A percentile compares a stretch with the other conserved stretches of the same genome.
Conservation (phyloP, 2,888 invertebrate species). For the Chalcosyrphus nemorum region DNA sequence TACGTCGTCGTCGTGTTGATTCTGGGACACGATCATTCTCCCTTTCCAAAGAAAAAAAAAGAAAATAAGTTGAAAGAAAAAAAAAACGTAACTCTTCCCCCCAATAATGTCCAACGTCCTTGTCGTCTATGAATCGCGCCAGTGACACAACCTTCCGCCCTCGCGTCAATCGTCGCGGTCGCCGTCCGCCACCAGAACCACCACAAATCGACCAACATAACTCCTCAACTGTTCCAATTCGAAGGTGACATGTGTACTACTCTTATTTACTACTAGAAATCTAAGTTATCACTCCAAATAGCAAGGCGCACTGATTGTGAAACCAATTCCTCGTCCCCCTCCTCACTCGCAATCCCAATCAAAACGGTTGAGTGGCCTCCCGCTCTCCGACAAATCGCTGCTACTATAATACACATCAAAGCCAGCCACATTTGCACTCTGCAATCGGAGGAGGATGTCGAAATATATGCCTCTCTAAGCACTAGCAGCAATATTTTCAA, state of each 20-base stretch:
- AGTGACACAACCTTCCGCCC: slow-evolving; percentile 61
- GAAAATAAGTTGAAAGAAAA: no score
- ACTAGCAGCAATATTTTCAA: slow-evolving; percentile 52
- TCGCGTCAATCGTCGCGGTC: slow-evolving; percentile 60
- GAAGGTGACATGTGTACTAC: slow-evolving; percentile 62
- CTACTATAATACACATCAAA: slow-evolving; percentile 66
- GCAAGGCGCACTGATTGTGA: slow-evolving; percentile 60
- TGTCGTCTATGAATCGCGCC: slow-evolving; percentile 59
- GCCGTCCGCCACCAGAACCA: slow-evolving; percentile 20
- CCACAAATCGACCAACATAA: slow-evolving; percentile 39
- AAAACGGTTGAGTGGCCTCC: slow-evolving; percentile 66
- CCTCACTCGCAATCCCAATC: no score
- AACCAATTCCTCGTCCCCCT: slow-evolving; percentile 65
- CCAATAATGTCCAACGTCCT: slow-evolving; percentile 57
- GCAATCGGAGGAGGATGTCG: slow-evolving; percentile 69
- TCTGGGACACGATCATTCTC: no score
- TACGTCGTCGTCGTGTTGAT: slow-evolving; percentile 38
- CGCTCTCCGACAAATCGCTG: slow-evolving; percentile 67
- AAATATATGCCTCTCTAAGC: slow-evolving; percentile 65
- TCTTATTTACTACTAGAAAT: no score
- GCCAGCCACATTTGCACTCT: slow-evolving; percentile 55
- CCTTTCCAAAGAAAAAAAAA: no score
- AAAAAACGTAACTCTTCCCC: no score
- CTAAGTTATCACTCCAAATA: no score
- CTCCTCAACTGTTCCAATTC: slow-evolving; percentile 50